Evolutionary conservation across 30 jellyfish, hydroid and myxozoan genomes (phyloP).

Genomic region (Chrysaora quinquecirrha): DNA sequence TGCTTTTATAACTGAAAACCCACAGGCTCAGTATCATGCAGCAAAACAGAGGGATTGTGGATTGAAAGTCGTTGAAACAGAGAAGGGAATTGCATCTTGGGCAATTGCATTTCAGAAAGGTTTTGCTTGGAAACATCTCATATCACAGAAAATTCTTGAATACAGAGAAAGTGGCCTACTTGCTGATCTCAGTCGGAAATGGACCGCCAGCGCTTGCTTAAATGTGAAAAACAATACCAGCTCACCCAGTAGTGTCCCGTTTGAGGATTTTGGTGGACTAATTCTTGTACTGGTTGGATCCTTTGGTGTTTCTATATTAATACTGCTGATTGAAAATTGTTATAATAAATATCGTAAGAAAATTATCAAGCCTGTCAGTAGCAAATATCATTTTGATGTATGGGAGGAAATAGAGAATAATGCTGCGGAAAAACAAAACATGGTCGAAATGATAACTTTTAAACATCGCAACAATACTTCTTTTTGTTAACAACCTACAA

Average conservation of each 20-base stretch:
- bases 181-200: not conserved
- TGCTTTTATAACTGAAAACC: not conserved
- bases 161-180: slow-evolving; percentile 19
- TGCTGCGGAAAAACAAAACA: too few species aligned
- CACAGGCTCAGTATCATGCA: not conserved
- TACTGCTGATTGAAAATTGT: not conserved
- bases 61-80: not conserved
- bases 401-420: too few species aligned
- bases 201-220: not conserved
- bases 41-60: not conserved
- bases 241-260: not conserved
- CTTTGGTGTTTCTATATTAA: not conserved
- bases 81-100: not conserved
- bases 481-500: too few species aligned
- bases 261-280: not conserved
- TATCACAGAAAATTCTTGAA: slow-evolving; percentile 11
- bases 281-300: not conserved
- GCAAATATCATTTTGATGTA: too few species aligned
- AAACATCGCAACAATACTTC: too few species aligned
- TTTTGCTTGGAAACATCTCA: not conserved
- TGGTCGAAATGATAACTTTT: too few species aligned
- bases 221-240: not conserved
- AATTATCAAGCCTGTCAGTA: too few species aligned
- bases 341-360: not conserved
- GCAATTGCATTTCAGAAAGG: slow-evolving; percentile 2